Base-by-base conservation (phyloP, 2,888 invertebrate species). In the Leucoma salicis region DNA sequence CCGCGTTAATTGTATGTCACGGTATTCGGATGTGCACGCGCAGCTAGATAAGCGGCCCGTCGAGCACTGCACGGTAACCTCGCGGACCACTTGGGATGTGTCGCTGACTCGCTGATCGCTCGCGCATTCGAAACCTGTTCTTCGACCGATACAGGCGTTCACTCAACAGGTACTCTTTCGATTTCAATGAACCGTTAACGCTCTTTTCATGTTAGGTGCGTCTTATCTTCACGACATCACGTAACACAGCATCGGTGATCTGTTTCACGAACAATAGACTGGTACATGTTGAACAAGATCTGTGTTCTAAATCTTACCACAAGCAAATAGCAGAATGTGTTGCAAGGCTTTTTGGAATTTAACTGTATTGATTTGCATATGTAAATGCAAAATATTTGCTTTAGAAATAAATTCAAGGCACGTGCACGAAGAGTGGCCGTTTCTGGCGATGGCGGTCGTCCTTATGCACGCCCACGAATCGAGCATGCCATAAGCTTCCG, bases 141-240 rank as follows among this genome's bases (percentile, higher is more conserved):
- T 77, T 68, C 59, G 53, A 61, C 55, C 53, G 63, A 60, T 45
- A 59, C 61, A 66, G 66, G 74, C 80, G 70, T 74, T 77, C 79
- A 78, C 80, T 74, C 72, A 61, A 61, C 66, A 61, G 54, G 64
- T 64, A 68, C 72, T 82, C 78, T 85, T 85, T 84, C 82, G 80
- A 78, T 87, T 87, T 84, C 85, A 84, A 86, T 87, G 82, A 86
- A 88, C 88, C 87, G 88, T 87, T 89, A 87, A 86, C 72, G 77
- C 71, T 78, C 71, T 79, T 78, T 78, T 80, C 70, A 76, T 67
- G 66, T 53, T 29, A 45, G 77, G 71, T 70, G 75, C 74, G 68
- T 74, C 77, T 79, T 82, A 81, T 85, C 80, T 71, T 61, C 60
- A 63, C 64, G 58, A 67, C 64, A 78, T 75, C 81, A 75, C 76